Evolutionary conservation across 2,113 vertebrate species (phyloP).

Genomic region (Arothron firmamentum): DNA sequence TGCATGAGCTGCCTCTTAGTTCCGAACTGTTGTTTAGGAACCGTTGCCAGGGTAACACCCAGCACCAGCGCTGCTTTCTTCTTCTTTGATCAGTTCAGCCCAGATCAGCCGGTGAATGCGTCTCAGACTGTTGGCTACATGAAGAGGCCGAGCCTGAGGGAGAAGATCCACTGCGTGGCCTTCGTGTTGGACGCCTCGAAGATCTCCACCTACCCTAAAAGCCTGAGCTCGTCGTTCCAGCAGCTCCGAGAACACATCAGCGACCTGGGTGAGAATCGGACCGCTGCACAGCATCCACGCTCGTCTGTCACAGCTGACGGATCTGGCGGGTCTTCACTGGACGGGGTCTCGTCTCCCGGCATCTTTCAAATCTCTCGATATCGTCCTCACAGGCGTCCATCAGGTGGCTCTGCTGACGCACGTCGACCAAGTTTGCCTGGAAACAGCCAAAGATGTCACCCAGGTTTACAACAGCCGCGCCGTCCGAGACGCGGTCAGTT

Average conservation of each 20-base stretch:
- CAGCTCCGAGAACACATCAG: conserved; percentile 69
- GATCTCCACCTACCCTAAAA: conserved; percentile 46
- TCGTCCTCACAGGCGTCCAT: conserved; percentile 58
- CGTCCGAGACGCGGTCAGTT: conserved; percentile 50
- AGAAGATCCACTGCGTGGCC: conserved; percentile 72
- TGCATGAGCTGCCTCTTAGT: too few species aligned
- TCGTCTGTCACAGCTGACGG: too few species aligned
- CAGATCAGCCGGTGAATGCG: conserved; percentile 49
- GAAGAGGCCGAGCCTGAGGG: conserved; percentile 52
- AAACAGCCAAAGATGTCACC: conserved; percentile 40
- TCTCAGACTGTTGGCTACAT: conserved; percentile 58
- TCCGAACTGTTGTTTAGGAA: too few species aligned
- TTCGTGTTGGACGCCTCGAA: conserved; percentile 67
- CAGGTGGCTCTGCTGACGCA: conserved; percentile 73
- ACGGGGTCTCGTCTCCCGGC: too few species aligned
- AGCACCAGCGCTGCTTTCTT: not conserved
- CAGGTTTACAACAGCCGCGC: conserved; percentile 52
- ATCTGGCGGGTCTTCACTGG: too few species aligned
- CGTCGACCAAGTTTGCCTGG: conserved; percentile 57
- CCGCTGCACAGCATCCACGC: too few species aligned
- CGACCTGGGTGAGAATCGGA: conserved; percentile 64
- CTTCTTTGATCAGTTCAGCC: conserved; percentile 51
- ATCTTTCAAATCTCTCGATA: too few species aligned
- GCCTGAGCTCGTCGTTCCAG: conserved; percentile 50
- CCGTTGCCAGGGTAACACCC: too few species aligned